Percentiles rank a stretch among this genome's conserved stretches.
Evolutionary conservation across 2,888 invertebrate genomes (phyloP).

Genomic region (Eupithecia abbreviata): DNA sequence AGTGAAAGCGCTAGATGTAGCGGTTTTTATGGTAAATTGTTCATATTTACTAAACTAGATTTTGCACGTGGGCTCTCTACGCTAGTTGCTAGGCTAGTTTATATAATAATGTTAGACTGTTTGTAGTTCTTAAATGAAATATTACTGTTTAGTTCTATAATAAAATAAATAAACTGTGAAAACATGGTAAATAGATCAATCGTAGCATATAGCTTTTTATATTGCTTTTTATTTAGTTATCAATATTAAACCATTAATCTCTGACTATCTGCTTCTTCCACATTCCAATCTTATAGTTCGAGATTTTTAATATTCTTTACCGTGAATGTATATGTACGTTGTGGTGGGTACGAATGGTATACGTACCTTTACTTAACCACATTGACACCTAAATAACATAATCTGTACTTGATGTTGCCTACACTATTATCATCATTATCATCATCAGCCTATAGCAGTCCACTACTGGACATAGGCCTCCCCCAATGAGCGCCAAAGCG

Average conservation of each 20-base stretch:
- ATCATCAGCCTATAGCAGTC: too few relatives aligned
- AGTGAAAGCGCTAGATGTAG: conserved; percentile 4
- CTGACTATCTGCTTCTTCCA: background rate
- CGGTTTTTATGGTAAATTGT: background rate
- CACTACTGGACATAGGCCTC: too few relatives aligned
- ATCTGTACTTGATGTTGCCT: too few relatives aligned
- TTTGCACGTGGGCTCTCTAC: background rate
- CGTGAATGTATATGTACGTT: background rate
- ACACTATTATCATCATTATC: too few relatives aligned
- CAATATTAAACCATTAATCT: background rate
- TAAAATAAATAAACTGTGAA: too few relatives aligned
- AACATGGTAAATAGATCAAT: background rate
- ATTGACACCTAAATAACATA: background rate
- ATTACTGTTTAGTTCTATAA: too few relatives aligned
- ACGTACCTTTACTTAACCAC: background rate
- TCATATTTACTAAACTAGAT: background rate
- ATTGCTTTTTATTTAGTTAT: background rate
- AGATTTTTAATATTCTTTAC: background rate
- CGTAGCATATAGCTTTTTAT: background rate
- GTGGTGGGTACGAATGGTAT: too few relatives aligned
- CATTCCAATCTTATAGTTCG: background rate
- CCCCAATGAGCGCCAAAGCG: too few relatives aligned
- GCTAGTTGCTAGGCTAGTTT: too few relatives aligned
- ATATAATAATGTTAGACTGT: too few relatives aligned
- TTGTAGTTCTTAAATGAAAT: too few relatives aligned